These are phyloP conservation scores for Lumbricus terrestris DNA, from an alignment of 2,888 invertebrate species.

Conservation along the genomic window DNA sequence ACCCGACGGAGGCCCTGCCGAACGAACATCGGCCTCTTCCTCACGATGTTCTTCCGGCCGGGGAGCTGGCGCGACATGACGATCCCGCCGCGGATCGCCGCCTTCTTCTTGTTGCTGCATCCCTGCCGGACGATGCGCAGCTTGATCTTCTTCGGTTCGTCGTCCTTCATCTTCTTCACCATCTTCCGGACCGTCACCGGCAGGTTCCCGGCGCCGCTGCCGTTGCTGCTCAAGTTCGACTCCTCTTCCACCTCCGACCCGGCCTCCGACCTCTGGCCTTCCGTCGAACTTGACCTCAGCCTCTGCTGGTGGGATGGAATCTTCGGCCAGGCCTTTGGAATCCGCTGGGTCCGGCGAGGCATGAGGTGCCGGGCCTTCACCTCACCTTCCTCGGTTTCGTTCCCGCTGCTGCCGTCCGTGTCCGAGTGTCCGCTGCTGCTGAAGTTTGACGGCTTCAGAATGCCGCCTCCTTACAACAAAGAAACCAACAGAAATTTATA, in stretches of 20 bases:
- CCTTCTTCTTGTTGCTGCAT: constrained; percentile 8
- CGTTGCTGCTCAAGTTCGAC: constrained; percentile 29
- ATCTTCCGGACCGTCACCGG: constrained; percentile 19
- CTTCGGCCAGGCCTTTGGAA: neutral
- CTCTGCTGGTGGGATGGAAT: constrained; percentile 5
- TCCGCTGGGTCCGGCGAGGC: neutral
- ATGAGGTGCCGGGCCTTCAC: constrained; percentile 19
- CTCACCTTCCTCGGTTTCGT: constrained; percentile 30
- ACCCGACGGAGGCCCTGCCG: neutral
- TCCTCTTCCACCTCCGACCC: constrained; percentile 32
- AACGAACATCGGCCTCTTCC: neutral
- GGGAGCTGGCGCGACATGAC: neutral
- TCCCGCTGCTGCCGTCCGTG: constrained; percentile 26
- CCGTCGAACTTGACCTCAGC: constrained; percentile 26
- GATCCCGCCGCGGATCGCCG: neutral
- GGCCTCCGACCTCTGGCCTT: constrained; percentile 37
- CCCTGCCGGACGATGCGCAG: constrained; percentile 12
- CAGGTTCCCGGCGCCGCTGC: constrained; percentile 5
- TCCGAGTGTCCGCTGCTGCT: constrained; percentile 35
- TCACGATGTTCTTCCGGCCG: neutral
- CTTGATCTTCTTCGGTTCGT: constrained; percentile 16
- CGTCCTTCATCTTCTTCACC: constrained; percentile 22
- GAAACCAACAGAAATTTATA: neutral
- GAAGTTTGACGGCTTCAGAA: constrained; percentile 13
- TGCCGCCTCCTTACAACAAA: neutral